Base-by-base conservation (phyloP, 2,888 invertebrate species). In the Conomelus anceps region DNA sequence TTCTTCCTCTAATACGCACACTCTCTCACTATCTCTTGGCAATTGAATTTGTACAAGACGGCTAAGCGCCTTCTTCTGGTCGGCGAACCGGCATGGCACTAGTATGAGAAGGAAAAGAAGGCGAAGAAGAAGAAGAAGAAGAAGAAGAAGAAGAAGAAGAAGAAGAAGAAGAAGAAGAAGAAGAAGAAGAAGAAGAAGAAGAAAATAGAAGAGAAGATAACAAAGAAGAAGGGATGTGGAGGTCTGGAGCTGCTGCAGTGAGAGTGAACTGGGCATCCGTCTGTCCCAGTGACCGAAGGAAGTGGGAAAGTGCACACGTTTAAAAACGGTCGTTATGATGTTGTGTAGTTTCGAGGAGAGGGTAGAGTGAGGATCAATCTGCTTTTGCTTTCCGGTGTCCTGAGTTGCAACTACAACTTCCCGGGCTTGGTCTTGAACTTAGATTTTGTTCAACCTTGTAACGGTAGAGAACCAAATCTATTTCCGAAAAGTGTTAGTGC, bases 371-470 rank as follows among this genome's bases (percentile, higher is more conserved):
- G 63, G 63, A 63, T 63, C 63, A 63, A 63, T 63, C n/a, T 63
- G 63, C 63, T 63, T 63, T 63, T 63, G 63, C 63, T 63, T 63
- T 63, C 63, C 63, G 63, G 63, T 63, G 63, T 63, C 63, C 63
- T 63, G 63, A 20, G n/a, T 63, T n/a, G n/a, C 63, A 63, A 63
- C n/a, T 13, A 63, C 86, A 22, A 20, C 24, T 23, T 23, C 85
- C 23, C 85, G 86, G 22, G 86, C 29, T 86, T 86, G 86, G 24
- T 86, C 86, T 22, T 86, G 86, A 86, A 86, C 23, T 86, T 86
- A 86, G 86, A 86, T 26, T 86, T 26, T 86, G 22, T 86, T 29
- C 29, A 29, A 22, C 86, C 86, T 86, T 86, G 86, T 86, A 29
- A 86, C 86, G 24, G 86, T 86, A 23, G 22, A 26, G n/a, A 63